phyloP scores from a whole-genome alignment of 2,888 invertebrate genomes.

The Conus canariensis region DNA sequence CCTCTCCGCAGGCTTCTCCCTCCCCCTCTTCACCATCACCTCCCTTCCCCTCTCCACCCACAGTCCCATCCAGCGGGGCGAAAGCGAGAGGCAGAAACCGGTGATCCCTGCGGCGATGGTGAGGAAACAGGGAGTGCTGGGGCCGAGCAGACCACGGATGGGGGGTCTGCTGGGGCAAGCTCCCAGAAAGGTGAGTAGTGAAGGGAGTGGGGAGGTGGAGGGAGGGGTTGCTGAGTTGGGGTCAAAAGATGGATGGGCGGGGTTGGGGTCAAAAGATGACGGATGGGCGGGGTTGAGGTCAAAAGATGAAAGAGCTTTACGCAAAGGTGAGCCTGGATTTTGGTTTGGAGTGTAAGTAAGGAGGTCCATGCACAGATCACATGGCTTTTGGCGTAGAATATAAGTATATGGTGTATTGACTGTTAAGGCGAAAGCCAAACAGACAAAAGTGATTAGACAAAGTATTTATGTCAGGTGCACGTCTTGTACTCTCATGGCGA shows the following conservation, averaged over 20 bases:
- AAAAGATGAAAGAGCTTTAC: too few relatives aligned
- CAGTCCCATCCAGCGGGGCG: background rate
- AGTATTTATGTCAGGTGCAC: too few relatives aligned
- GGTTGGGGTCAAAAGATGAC: background rate
- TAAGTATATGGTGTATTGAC: too few relatives aligned
- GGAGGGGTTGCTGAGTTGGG: background rate
- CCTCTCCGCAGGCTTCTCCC: background rate
- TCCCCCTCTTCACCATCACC: background rate
- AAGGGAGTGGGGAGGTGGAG: background rate
- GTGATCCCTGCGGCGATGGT: background rate
- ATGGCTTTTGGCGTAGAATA: too few relatives aligned
- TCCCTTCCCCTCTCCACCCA: background rate
- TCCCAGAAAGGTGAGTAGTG: background rate
- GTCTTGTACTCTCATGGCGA: too few relatives aligned
- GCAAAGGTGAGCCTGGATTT: too few relatives aligned
- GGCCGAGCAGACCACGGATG: background rate
- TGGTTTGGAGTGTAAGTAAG: too few relatives aligned
- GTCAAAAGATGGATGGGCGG: background rate
- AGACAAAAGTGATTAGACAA: too few relatives aligned
- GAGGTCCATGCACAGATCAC: too few relatives aligned
- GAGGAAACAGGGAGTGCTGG: background rate
- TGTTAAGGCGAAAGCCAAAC: too few relatives aligned
- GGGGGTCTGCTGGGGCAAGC: background rate
- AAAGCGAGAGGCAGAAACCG: too few relatives aligned
- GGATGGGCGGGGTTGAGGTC: background rate